These are phyloP conservation scores for Heliconius erato DNA, from an alignment of 2,888 invertebrate species.

Conservation along the genomic window DNA sequence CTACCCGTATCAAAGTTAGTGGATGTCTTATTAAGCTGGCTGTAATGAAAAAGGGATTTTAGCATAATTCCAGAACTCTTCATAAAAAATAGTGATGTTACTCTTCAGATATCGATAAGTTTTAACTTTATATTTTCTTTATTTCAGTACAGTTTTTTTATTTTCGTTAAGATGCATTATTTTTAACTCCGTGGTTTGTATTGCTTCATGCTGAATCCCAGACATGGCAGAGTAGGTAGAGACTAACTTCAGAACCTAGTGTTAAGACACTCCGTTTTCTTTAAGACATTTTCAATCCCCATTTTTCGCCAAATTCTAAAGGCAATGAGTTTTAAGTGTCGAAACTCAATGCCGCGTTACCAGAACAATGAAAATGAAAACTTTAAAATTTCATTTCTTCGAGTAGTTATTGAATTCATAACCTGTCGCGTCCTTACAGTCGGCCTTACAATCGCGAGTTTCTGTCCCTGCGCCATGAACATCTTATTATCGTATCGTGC, in stretches of 20 bases:
- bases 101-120: neutral
- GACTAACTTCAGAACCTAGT: neutral
- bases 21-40: constrained; percentile 57
- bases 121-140: neutral
- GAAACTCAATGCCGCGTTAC: neutral
- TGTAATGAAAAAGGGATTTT: constrained; percentile 58
- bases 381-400: no score
- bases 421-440: no score
- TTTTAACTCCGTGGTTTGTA: no score
- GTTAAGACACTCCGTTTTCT: neutral
- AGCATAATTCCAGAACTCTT: constrained; percentile 55
- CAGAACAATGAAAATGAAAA: no score
- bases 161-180: no score
- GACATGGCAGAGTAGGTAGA: no score
- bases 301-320: neutral
- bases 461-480: neutral
- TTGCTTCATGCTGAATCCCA: no score
- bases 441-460: no score
- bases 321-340: neutral
- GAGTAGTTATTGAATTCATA: no score
- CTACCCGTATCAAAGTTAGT: constrained; percentile 48
- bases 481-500: no score
- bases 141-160: neutral
- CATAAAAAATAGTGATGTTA: constrained; percentile 51
- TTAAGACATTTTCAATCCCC: neutral